Evolutionary conservation across 1,140 invertebrate genomes (phyloP), one percentile per base, ranked within the genome.

Genomic region (Papilio dardanus): DNA sequence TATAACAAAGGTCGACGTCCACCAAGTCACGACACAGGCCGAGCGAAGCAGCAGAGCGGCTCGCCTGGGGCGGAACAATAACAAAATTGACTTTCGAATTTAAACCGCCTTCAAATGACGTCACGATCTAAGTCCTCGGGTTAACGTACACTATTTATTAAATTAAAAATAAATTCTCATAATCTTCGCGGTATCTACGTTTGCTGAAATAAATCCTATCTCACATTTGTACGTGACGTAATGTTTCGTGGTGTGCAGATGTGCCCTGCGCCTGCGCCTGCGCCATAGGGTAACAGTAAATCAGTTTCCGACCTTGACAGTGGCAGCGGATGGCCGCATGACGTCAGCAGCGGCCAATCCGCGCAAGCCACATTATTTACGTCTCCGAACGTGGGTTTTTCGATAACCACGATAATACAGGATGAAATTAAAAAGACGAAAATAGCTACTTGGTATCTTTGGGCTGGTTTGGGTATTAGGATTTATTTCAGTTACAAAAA

Each of bases 341-440:
- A 62, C 54, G 54, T 62, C 54, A 62, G 54, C 54, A 5, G 10
- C 54, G 24, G 42, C 16, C 16, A 46, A 46, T 46, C 42, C 42
- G n/a, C 16, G 42, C 42, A 46, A 46, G 28, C 24, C 54, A 28
- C 10, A 62, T 50, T 50, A 50, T 62, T 62, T 62, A 62, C 24
- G 24, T 62, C 24, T 28, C 54, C 24, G 54, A n/a, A 54, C 50
- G 50, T 54, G 21, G 50, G 50, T 24, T 24, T 54, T 54, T 14
- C 46, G 6, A 12, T 5, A 54, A 54, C 19, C 10, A 54, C 8
- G 24, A 24, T 30, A 62, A 62, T 16, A 28, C 21, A 62, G 54
- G 24, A 62, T 62, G 24, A 14, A 62, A 62, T 62, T 62, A 28
- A 28, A 14, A 28, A 28, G 8, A 14, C 24, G 24, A 62, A 62